Conservation (phyloP, 2,888 invertebrate genomes). For the Sisyra nigra region DNA sequence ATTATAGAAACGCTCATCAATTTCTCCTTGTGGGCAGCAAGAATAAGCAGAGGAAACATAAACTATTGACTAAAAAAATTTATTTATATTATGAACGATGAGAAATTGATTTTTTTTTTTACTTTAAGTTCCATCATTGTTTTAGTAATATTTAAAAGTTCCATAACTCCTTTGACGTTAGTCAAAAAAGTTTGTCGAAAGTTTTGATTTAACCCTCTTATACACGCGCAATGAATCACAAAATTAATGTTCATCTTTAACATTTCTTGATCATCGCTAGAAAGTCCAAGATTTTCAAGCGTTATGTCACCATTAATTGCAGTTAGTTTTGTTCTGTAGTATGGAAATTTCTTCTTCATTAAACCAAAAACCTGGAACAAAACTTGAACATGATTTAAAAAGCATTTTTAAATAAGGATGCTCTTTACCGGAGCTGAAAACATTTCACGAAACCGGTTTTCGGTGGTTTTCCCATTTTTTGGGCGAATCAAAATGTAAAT, state of each 20-base stretch:
- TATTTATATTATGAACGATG: no score
- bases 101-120: no score
- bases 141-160: no score
- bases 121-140: no score
- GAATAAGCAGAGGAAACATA: no score
- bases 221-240: no score
- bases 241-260: slow-evolving; percentile 25
- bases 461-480: slow-evolving; percentile 59
- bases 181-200: no score
- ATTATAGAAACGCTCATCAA: no score
- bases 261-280: slow-evolving; percentile 35
- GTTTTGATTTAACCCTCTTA: no score
- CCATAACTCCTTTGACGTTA: no score
- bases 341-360: slow-evolving; percentile 38
- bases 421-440: slow-evolving; percentile 53
- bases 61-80: no score
- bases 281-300: slow-evolving; percentile 47
- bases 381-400: not conserved
- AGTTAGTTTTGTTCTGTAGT: slow-evolving; percentile 46
- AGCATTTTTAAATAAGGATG: not conserved
- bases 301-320: slow-evolving; percentile 58
- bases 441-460: slow-evolving; percentile 52
- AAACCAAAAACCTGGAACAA: slow-evolving; percentile 43
- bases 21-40: no score
- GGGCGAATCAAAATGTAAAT: slow-evolving; percentile 65